Conservation (phyloP, 2,113 vertebrate species). For the Sylvietta virens region DNA sequence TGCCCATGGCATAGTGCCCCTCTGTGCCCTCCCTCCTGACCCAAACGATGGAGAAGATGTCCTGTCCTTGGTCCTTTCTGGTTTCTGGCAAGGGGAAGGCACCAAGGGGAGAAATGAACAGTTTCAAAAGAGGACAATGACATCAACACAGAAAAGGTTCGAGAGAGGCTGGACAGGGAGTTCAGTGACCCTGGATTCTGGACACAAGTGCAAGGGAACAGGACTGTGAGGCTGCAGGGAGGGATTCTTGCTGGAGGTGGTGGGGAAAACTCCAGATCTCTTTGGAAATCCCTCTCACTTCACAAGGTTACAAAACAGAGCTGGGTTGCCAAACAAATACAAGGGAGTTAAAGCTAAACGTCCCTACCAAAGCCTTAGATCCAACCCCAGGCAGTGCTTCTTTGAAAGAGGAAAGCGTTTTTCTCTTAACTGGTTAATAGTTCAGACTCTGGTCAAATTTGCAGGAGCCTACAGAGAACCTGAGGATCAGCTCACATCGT, state of each 20-base stretch:
- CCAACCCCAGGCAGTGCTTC: not conserved
- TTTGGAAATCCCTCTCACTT: not conserved
- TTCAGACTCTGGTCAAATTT: not conserved
- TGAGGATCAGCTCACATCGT: accelerated
- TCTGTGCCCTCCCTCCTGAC: not conserved
- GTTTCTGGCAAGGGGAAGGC: not conserved
- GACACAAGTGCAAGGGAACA: accelerated
- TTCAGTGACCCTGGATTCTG: not conserved
- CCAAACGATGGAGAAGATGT: accelerated
- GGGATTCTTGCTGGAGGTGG: not conserved
- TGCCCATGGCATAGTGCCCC: accelerated
- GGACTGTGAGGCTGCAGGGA: not conserved
- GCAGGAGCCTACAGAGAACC: not conserved
- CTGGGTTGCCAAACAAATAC: not conserved
- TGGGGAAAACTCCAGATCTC: not conserved
- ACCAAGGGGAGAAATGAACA: not conserved
- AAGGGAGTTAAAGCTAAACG: not conserved
- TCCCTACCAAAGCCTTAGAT: not conserved
- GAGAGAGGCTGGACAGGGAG: not conserved
- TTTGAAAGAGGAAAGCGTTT: not conserved
- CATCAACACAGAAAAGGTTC: not conserved
- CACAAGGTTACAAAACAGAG: not conserved
- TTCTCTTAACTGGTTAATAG: not conserved
- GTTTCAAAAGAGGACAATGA: not conserved
- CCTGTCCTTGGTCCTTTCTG: not conserved